Percentiles rank a stretch among this genome's conserved stretches.
Evolutionary conservation across 2,113 vertebrate species (phyloP).

Genomic region (Copsychus sechellarum): DNA sequence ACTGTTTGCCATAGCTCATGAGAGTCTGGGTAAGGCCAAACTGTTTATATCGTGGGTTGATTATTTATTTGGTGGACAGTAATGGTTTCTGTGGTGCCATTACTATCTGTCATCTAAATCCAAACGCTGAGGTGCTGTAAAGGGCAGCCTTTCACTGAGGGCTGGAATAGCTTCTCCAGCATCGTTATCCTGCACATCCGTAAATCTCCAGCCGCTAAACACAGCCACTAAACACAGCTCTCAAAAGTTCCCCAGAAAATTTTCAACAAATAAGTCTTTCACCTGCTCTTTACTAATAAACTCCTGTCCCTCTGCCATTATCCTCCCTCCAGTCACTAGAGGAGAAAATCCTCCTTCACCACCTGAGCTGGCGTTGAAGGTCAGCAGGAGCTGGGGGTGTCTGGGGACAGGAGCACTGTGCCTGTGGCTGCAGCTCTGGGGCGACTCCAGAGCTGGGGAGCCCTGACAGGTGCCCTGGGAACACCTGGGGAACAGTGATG

Average conservation of each 20-base stretch:
- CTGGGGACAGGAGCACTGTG: fast-evolving
- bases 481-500: fast-evolving
- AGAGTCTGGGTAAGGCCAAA: neutral
- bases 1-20: neutral
- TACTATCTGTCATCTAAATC: constrained; percentile 21
- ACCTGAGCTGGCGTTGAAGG: neutral
- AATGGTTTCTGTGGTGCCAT: constrained; percentile 21
- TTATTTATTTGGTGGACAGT: constrained; percentile 49
- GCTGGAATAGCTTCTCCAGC: neutral
- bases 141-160: neutral
- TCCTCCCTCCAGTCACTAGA: neutral
- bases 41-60: neutral
- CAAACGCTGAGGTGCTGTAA: neutral
- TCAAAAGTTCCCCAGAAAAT: neutral
- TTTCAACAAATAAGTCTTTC: neutral
- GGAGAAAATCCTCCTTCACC: neutral
- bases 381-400: neutral
- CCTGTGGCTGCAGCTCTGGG: neutral
- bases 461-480: neutral
- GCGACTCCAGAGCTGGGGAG: fast-evolving
- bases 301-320: neutral
- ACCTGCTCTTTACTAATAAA: neutral
- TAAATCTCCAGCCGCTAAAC: neutral
- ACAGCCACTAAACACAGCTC: neutral
- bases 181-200: fast-evolving